Conservation (phyloP, 1,140 invertebrate genomes). For the Zophobas morio region DNA sequence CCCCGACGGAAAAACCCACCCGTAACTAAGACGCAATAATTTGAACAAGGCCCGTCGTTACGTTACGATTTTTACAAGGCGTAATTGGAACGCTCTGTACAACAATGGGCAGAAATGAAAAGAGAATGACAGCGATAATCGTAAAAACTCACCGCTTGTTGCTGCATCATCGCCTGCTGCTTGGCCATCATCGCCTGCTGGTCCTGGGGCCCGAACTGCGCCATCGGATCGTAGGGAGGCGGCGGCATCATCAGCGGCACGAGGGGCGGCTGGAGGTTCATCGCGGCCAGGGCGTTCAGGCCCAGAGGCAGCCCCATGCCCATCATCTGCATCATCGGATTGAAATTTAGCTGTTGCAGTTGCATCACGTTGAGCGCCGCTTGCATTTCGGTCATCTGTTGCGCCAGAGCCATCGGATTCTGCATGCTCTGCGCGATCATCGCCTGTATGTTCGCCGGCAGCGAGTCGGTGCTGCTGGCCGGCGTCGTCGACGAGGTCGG, state of each 20-base stretch:
- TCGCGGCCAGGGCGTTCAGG: slow-evolving; percentile 86
- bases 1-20: too few species aligned
- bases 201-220: slow-evolving; percentile 72
- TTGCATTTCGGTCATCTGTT: slow-evolving; percentile 89
- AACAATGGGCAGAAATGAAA: slow-evolving; percentile 45
- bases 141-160: slow-evolving; percentile 76
- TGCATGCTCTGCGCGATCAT: slow-evolving; percentile 69
- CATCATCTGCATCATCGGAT: slow-evolving; percentile 89
- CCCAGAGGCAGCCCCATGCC: slow-evolving; percentile 88
- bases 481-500: slow-evolving; percentile 75
- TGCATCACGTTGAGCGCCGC: slow-evolving; percentile 91
- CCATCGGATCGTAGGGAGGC: slow-evolving; percentile 80
- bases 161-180: slow-evolving; percentile 79
- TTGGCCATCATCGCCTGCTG: slow-evolving; percentile 74
- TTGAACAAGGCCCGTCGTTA: too few species aligned
- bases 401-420: slow-evolving; percentile 77
- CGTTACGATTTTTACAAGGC: background rate
- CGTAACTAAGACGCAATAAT: too few species aligned
- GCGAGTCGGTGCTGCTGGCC: slow-evolving; percentile 76
- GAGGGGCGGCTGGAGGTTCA: slow-evolving; percentile 89
- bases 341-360: slow-evolving; percentile 85
- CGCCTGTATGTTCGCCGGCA: slow-evolving; percentile 69
- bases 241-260: slow-evolving; percentile 93
- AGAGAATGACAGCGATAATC: slow-evolving; percentile 41
- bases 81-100: slow-evolving; percentile 10